Conservation (phyloP, 2,113 vertebrate genomes). For the Procapra przewalskii region DNA sequence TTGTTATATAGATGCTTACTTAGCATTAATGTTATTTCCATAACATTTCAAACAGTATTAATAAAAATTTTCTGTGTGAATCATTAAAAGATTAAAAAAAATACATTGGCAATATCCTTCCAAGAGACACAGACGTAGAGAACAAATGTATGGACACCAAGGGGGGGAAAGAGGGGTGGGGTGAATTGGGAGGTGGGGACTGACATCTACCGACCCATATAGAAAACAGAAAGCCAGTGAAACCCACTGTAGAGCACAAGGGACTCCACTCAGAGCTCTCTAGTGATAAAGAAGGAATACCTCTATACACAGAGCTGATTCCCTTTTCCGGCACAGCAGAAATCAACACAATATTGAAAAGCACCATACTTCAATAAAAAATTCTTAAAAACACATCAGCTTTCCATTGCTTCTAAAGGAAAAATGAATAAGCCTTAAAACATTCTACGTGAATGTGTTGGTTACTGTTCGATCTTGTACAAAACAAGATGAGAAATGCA, state of each 20-base stretch:
- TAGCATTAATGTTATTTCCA: neutral
- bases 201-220: neutral
- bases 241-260: neutral
- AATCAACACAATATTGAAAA: neutral
- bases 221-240: neutral
- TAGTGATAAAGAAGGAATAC: neutral
- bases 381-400: neutral
- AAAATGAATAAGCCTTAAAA: conserved; percentile 30
- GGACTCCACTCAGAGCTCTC: neutral
- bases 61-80: neutral
- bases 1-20: neutral
- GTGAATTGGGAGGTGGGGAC: neutral
- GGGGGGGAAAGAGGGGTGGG: no score
- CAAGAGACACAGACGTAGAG: accelerated
- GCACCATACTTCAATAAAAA: neutral
- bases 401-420: conserved; percentile 10
- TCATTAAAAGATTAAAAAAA: neutral
- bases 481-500: conserved; percentile 42
- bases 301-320: neutral
- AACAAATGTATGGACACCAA: neutral
- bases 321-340: neutral
- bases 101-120: neutral
- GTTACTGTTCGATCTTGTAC: conserved; percentile 43
- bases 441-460: neutral
- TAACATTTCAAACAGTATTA: neutral